Percentiles rank a stretch among this genome's conserved stretches.
Evolutionary conservation across 1,140 invertebrate genomes (phyloP).

Genomic region (Pemphigus obesinymphae): DNA sequence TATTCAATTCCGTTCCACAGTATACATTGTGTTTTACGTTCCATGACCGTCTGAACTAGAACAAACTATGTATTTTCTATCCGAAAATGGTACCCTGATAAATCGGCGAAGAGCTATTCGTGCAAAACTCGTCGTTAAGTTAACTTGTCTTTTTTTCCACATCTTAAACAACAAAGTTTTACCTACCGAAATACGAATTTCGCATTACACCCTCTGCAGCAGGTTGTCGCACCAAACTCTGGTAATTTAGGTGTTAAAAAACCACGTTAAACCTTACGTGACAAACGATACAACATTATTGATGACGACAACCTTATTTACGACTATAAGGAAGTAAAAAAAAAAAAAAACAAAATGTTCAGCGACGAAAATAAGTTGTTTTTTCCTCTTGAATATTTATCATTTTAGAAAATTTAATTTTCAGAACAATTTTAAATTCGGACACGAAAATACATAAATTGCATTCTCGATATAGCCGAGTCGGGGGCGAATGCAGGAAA

Average conservation of each 20-base stretch:
- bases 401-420: no score
- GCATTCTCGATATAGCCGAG: no score
- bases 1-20: no score
- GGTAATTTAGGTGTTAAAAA: background rate
- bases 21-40: conserved; percentile 16
- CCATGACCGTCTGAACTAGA: background rate
- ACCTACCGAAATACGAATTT: background rate
- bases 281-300: conserved; percentile 8
- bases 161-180: conserved; percentile 21
- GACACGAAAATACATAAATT: no score
- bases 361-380: background rate
- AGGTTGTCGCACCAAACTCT: background rate
- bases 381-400: background rate
- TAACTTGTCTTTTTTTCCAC: conserved; percentile 9
- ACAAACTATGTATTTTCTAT: background rate
- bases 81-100: background rate
- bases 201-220: background rate
- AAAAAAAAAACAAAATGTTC: background rate
- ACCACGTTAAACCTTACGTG: background rate
- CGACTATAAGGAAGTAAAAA: no score
- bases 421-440: no score
- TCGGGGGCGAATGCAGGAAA: no score
- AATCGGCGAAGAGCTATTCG: background rate
- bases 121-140: background rate
- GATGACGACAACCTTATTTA: conserved; percentile 6